phyloP scores from a whole-genome alignment of 2,888 invertebrate species.

The Melieria crassipennis region DNA sequence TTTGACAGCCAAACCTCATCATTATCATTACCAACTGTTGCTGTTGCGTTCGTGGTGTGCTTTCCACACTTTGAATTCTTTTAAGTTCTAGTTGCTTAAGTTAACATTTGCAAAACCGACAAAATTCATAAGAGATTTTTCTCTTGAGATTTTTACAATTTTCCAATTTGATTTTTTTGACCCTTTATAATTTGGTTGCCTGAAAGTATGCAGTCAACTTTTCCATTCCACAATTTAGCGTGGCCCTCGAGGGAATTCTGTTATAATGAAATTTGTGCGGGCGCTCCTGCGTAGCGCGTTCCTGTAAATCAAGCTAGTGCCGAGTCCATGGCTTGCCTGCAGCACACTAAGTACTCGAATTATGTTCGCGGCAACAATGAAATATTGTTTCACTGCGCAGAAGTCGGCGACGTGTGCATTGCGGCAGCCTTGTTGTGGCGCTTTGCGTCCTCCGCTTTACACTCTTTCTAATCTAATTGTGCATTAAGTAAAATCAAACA shows the following conservation, averaged over 20 bases:
- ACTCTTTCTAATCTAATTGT: constrained; percentile 4
- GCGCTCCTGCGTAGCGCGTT: no score
- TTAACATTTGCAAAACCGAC: neutral
- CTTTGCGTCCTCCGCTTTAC: neutral
- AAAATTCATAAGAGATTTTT: no score
- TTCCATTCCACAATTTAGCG: constrained; percentile 58
- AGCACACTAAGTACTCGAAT: no score
- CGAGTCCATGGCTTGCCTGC: no score
- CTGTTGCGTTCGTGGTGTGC: neutral
- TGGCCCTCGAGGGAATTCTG: constrained; percentile 38
- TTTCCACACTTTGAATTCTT: no score
- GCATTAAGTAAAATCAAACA: constrained; percentile 31
- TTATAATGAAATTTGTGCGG: no score
- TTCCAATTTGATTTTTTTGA: neutral
- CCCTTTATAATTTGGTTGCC: neutral
- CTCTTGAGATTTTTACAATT: neutral
- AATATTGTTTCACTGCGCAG: no score
- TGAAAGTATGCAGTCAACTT: constrained; percentile 23
- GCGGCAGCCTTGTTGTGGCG: no score
- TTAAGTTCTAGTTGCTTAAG: constrained; percentile 19
- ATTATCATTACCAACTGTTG: constrained; percentile 19
- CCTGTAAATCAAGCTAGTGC: no score
- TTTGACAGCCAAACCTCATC: neutral
- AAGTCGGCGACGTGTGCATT: no score
- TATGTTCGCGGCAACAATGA: no score